Conservation (phyloP, 2,797 vertebrate genomes). For the Hydrolagus colliei region DNA sequence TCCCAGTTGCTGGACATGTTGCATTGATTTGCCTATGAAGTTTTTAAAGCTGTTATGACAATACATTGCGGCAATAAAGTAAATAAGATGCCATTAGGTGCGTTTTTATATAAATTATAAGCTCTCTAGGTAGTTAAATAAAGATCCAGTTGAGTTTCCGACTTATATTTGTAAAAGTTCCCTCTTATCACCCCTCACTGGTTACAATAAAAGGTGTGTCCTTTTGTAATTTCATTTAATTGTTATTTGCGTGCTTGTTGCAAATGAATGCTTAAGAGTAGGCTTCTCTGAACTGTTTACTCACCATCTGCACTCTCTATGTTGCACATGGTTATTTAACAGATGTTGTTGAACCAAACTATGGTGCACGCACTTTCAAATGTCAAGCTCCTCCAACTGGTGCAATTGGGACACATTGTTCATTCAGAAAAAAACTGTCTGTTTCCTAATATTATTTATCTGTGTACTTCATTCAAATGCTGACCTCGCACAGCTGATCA, state of each 20-base stretch:
- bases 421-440: background rate
- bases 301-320: background rate
- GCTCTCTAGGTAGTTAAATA: too few relatives aligned
- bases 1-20: background rate
- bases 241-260: conserved; percentile 7
- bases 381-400: background rate
- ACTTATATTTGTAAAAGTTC: background rate
- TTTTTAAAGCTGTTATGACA: background rate
- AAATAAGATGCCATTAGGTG: background rate
- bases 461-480: background rate
- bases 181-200: background rate
- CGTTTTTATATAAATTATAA: background rate
- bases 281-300: background rate
- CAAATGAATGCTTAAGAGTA: background rate
- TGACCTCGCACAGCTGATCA: too few relatives aligned
- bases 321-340: background rate
- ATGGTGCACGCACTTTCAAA: background rate
- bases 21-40: background rate
- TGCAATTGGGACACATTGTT: background rate
- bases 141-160: background rate
- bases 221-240: conserved; percentile 13
- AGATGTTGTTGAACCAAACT: conserved; percentile 4
- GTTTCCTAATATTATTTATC: background rate
- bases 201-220: background rate
- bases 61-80: background rate